phyloP scores from a whole-genome alignment of 1,140 invertebrate species.

The Ceratina calcarata region DNA sequence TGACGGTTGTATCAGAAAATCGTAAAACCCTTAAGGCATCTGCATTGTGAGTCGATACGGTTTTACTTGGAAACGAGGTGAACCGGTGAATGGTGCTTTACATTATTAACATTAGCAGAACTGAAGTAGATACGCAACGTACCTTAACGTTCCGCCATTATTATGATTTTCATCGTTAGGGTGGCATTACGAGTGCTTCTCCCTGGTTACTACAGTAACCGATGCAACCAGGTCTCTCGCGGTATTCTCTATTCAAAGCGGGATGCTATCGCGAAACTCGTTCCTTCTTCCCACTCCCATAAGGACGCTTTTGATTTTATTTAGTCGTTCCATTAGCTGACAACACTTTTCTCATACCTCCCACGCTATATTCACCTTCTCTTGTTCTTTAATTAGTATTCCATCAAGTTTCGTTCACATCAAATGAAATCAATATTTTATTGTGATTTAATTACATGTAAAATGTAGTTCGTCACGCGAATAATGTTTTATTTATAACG shows the following conservation, averaged over 20 bases:
- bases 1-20: neutral
- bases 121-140: constrained; percentile 18
- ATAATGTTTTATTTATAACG: too few species aligned
- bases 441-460: too few species aligned
- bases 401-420: too few species aligned
- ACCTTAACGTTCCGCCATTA: constrained; percentile 16
- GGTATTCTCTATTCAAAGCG: neutral
- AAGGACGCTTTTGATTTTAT: constrained; percentile 3
- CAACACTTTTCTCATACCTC: neutral
- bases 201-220: neutral
- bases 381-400: too few species aligned
- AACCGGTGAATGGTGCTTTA: neutral
- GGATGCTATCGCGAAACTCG: neutral
- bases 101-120: constrained; percentile 28
- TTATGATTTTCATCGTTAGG: constrained; percentile 39
- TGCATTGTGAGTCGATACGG: neutral
- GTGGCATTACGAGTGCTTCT: constrained; percentile 31
- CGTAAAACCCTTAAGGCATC: neutral
- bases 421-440: too few species aligned
- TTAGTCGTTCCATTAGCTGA: neutral
- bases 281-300: neutral
- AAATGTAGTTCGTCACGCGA: too few species aligned
- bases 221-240: constrained; percentile 1
- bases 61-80: neutral
- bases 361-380: neutral